Evolutionary conservation across 2,797 vertebrate species (phyloP), one percentile per base, ranked within the genome.

Genomic region (Sebastes ruberrimus): DNA sequence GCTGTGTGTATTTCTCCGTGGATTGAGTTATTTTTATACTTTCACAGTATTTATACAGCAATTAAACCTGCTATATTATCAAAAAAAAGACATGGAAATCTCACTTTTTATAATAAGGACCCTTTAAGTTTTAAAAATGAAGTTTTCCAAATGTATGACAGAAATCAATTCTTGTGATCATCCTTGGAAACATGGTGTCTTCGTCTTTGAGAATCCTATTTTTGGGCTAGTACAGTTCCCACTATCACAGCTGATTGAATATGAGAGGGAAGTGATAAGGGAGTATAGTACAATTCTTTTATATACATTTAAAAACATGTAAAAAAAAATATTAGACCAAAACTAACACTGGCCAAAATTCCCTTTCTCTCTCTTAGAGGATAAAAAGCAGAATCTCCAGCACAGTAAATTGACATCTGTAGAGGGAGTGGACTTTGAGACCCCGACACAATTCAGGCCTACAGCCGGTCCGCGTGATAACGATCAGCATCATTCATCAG

Each of bases 401-500:
- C 33, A 20, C 25, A 62, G 28, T 27, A 46, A 80, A 79, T 62
- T 9, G 66, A 79, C 32, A 33, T 62, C 20, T 23, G n/a, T 28
- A 16, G 66, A 62, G 28, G 35, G 59, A 62, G 10, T 20, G 16
- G 57, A 80, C 68, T 25, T 71, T 53, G n/a, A 83, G 49, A 80
- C 23, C 18, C 35, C 25, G 71, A 67, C 71, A 80, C 25, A 33
- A 67, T 57, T 82, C 70, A 72, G 66, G 16, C 61, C 56, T 28
- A 42, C 53, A 70, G 71, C 67, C 75, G 64, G 75, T 86, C 77
- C 52, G 62, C 65, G 57, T 23, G 84, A 89, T 88, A 89, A 88
- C 55, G 68, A 89, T 87, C 88, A 22, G 67, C 76, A 80, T 90
- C 88, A 86, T 79, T 90, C 86, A 91, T 88, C 84, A 88, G 59